These are phyloP conservation scores for Zootermopsis nevadensis DNA, from an alignment of 2,888 invertebrate species.

Conservation along the genomic window DNA sequence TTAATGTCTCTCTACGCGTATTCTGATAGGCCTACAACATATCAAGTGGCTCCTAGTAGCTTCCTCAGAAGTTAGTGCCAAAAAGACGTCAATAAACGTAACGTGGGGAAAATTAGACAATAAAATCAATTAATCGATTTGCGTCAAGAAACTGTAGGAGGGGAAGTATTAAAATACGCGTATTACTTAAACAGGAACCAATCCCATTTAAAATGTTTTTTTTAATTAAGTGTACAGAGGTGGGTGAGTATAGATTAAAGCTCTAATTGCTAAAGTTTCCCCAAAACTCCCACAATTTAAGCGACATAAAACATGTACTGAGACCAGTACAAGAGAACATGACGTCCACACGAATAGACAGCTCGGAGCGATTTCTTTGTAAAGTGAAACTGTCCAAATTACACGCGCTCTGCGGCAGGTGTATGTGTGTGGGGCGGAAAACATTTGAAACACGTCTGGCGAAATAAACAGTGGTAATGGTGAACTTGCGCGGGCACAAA, in stretches of 20 bases:
- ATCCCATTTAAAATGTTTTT: too few species aligned
- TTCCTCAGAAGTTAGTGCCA: too few species aligned
- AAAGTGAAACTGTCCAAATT: slow-evolving; percentile 2
- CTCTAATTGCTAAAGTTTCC: neutral
- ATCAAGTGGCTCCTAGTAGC: too few species aligned
- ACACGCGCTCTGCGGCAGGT: neutral
- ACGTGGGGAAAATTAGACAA: too few species aligned
- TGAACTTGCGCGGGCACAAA: neutral
- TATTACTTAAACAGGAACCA: too few species aligned
- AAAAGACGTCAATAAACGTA: too few species aligned
- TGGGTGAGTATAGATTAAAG: neutral
- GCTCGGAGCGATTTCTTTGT: slow-evolving; percentile 20
- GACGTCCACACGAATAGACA: neutral
- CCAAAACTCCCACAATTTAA: neutral
- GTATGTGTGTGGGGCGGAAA: neutral
- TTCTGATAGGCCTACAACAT: too few species aligned
- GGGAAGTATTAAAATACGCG: too few species aligned
- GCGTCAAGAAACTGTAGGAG: too few species aligned
- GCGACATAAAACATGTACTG: neutral
- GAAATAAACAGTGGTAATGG: neutral
- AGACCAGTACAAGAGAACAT: neutral
- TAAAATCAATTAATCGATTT: too few species aligned
- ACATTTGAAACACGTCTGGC: neutral
- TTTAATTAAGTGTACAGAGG: neutral
- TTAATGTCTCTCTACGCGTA: too few species aligned